These are phyloP conservation scores for Isotomurus palustris DNA, from an alignment of 2,888 invertebrate species.

Conservation along the genomic window DNA sequence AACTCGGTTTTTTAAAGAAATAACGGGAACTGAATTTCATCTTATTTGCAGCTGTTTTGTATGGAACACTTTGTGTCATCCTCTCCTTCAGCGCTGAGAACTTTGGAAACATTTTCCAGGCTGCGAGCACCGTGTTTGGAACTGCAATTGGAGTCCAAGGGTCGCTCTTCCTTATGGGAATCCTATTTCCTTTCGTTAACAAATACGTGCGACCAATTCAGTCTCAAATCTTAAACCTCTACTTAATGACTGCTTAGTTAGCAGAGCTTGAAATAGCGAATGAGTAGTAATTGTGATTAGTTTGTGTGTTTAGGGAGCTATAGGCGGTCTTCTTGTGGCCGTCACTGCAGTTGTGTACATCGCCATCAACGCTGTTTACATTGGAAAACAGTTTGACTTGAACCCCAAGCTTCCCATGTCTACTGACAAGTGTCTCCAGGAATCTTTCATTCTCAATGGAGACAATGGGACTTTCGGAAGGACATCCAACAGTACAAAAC, in stretches of 20 bases:
- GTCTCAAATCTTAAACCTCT: not conserved
- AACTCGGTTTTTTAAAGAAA: not conserved
- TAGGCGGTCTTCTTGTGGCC: constrained; percentile 28
- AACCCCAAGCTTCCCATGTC: constrained; percentile 19
- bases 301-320: constrained; percentile 34
- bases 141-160: constrained; percentile 29
- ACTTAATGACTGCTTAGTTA: not conserved
- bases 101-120: constrained; percentile 35
- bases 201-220: constrained; percentile 18
- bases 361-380: constrained; percentile 27
- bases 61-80: constrained; percentile 22
- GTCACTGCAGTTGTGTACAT: constrained; percentile 22
- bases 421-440: constrained; percentile 14
- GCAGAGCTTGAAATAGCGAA: not conserved
- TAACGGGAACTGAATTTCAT: not conserved
- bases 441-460: constrained; percentile 1
- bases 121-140: constrained; percentile 29
- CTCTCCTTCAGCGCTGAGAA: constrained; percentile 37
- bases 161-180: constrained; percentile 35
- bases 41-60: constrained; percentile 24
- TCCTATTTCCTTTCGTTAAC: constrained; percentile 41
- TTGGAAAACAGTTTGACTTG: constrained; percentile 24
- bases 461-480: constrained; percentile 2
- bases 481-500: constrained; percentile 1
- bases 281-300: not conserved